Evolutionary conservation across 2,113 vertebrate genomes (phyloP).

Genomic region (Acanthisitta chloris): DNA sequence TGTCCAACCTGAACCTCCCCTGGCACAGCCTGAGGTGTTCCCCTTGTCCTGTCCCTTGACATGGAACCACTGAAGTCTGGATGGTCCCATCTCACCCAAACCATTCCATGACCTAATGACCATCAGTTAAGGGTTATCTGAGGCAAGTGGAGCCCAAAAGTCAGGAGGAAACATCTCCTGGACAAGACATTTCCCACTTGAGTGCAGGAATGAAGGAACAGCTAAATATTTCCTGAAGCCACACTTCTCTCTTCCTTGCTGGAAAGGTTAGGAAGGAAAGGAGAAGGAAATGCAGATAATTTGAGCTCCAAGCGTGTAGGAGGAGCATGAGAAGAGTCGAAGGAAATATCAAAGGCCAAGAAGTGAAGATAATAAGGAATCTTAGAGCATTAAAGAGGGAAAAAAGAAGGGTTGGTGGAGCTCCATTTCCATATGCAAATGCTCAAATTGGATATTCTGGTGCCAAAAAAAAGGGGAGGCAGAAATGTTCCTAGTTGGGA

Average conservation of each 20-base stretch:
- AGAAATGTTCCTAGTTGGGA: constrained; percentile 13
- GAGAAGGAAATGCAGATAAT: not conserved
- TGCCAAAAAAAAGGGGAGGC: not conserved
- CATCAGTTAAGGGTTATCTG: too few relatives aligned
- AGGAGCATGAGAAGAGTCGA: not conserved
- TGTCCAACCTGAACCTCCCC: too few relatives aligned
- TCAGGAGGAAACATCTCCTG: not conserved
- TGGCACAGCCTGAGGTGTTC: too few relatives aligned
- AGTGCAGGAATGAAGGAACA: not conserved
- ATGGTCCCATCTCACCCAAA: too few relatives aligned
- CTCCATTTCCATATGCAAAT: not conserved
- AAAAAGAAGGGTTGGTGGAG: not conserved
- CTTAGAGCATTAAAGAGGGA: not conserved
- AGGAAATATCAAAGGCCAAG: constrained; percentile 25
- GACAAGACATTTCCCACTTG: not conserved
- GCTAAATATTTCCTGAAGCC: not conserved
- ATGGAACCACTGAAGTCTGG: too few relatives aligned
- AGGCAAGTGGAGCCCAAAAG: not conserved
- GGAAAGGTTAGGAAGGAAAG: not conserved
- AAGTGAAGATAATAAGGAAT: not conserved
- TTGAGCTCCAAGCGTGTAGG: not conserved
- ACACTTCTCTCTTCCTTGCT: not conserved
- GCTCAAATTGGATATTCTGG: not conserved
- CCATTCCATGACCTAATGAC: too few relatives aligned
- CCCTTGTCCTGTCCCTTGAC: too few relatives aligned